Base-by-base conservation (phyloP, 2,888 invertebrate species). In the Calephelis perditalis region DNA sequence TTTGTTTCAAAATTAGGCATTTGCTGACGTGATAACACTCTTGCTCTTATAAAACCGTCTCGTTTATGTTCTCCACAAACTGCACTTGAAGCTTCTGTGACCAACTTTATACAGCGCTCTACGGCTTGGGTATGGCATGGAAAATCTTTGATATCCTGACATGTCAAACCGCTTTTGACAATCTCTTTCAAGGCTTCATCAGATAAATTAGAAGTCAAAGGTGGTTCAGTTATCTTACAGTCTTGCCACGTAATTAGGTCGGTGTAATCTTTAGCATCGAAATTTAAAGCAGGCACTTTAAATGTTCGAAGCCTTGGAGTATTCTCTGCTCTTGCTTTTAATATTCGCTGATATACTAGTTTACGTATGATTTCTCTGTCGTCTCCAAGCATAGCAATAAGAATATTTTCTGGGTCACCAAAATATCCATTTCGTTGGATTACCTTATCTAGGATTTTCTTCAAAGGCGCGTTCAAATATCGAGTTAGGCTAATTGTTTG, bases 351-450 rank as follows among this genome's bases (percentile, higher is more conserved):
- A 49, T 58, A 61, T 58, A 45, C 55, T 58, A 61, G 57, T 10
- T 61, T 46, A 44, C 61, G 52, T 58, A 61, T 61, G 7, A 57
- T 47, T 58, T 58, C 62, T 62, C 44, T 62, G 36, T 58, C 58
- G 44, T 62, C 58, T 52, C 37, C 62, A 57, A 62, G 62, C 58
- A 62, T 62, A 58, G 58, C 62, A 40, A 62, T 44, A 45, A 58
- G 62, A 58, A 62, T 11, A 62, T 62, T 62, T 54, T 62, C 46
- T 58, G 57, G 61, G 45, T 62, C 55, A 52, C 55, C 61, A n/a
- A 55, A 58, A 62, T 58, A 62, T 54, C 61, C 58, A 62, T 62
- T 58, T 58, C 61, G 54, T 58, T 62, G 46, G 46, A 59, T 59
- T 54, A 56, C 47, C n/a, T 56, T 60, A n/a, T 40, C 45, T 44